These are phyloP conservation scores for Ceratoteleas bidentatus DNA, from an alignment of 1,140 invertebrate genomes.

Conservation along the genomic window DNA sequence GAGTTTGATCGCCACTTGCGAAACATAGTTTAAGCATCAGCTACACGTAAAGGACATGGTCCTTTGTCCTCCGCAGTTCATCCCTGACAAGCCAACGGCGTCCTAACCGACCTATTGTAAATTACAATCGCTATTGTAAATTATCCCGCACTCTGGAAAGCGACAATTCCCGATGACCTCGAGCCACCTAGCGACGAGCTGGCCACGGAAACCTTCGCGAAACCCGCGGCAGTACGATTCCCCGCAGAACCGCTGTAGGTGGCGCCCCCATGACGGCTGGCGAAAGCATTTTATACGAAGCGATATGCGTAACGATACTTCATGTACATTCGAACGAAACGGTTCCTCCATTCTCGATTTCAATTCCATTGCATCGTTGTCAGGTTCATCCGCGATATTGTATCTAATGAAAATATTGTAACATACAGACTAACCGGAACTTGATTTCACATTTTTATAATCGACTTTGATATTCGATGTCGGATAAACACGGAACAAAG, in stretches of 20 bases:
- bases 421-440: conserved; percentile 44
- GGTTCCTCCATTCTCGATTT: conserved; percentile 66
- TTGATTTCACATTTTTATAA: conserved; percentile 56
- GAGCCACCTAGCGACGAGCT: too few relatives aligned
- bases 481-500: conserved; percentile 35
- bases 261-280: neutral
- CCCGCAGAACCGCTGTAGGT: neutral
- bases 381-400: conserved; percentile 51
- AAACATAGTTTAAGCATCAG: too few relatives aligned
- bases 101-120: too few relatives aligned
- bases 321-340: conserved; percentile 61
- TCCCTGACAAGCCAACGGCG: too few relatives aligned
- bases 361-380: conserved; percentile 50
- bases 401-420: conserved; percentile 63
- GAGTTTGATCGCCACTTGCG: too few relatives aligned
- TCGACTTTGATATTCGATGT: conserved; percentile 51
- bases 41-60: too few relatives aligned
- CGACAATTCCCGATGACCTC: too few relatives aligned
- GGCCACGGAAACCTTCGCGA: neutral
- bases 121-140: too few relatives aligned
- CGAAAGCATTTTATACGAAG: conserved; percentile 62
- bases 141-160: too few relatives aligned
- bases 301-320: conserved; percentile 49
- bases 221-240: neutral
- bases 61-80: too few relatives aligned